These are phyloP conservation scores for Cartodere bifasciata DNA, from an alignment of 2,888 invertebrate genomes.

Conservation along the genomic window DNA sequence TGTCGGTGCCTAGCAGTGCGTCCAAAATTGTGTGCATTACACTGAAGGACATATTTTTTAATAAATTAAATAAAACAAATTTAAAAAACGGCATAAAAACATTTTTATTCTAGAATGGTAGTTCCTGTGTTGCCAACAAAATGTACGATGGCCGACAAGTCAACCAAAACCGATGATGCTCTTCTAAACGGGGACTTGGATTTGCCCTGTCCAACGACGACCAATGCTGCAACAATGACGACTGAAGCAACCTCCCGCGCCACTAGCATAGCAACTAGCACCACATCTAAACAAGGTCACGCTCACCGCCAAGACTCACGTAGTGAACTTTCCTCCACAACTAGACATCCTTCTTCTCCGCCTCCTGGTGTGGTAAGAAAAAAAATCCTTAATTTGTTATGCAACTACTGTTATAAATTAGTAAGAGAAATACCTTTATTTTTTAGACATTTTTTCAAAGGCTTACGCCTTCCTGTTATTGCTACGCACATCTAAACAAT, in stretches of 20 bases:
- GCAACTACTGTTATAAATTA: no score
- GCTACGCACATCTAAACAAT: no score
- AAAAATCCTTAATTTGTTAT: no score
- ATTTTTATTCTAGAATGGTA: slow-evolving; percentile 22
- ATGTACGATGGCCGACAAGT: slow-evolving; percentile 51
- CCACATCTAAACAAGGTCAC: slow-evolving; percentile 19
- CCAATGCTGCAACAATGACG: slow-evolving; percentile 44
- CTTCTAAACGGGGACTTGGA: slow-evolving; percentile 29
- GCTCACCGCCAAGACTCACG: slow-evolving; percentile 18
- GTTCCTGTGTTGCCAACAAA: slow-evolving; percentile 33
- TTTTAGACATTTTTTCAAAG: no score
- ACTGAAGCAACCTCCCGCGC: slow-evolving; percentile 26
- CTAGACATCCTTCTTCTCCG: slow-evolving; percentile 22
- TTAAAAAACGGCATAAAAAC: neutral
- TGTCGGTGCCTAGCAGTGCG: no score
- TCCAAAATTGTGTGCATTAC: no score
- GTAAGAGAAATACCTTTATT: no score
- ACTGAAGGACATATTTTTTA: no score
- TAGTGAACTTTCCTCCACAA: slow-evolving; percentile 12
- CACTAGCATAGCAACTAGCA: slow-evolving; percentile 21
- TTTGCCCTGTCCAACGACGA: slow-evolving; percentile 29
- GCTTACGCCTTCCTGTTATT: no score
- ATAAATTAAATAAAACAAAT: no score
- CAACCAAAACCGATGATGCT: slow-evolving; percentile 51
- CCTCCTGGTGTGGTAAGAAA: slow-evolving; percentile 13